Base-by-base conservation (phyloP, 2,113 vertebrate genomes). In the Atractosteus spatula region DNA sequence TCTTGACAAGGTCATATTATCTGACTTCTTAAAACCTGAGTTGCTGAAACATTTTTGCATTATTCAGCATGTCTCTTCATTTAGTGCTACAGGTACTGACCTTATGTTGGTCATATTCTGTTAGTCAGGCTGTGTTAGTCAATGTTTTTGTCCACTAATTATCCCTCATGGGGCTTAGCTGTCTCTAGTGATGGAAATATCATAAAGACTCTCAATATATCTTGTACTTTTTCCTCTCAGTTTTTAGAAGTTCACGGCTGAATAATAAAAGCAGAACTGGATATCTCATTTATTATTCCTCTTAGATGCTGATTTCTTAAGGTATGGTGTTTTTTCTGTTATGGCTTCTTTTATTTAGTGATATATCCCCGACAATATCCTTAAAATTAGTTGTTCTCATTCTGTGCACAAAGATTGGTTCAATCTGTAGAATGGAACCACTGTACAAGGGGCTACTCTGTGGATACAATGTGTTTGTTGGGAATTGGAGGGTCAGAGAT, bases 71-170 rank as follows among this genome's bases (percentile, higher is more conserved):
- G 47, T 51, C 47, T 51, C 47, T 51, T 10, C 47, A 5, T 51
- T 5, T 10, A 45, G 8, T 41, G 55, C 59, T 43, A 8, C 41
- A 42, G 55, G 57, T n/a, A 29, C 42, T 59, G 71, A 67, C 65
- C 71, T 61, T 10, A 17, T 8, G 47, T 41, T 61, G 12, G 55
- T 61, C 3, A 11, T 51, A 11, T 68, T 73, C 12, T 3, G 41
- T 45, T 68, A 68, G 8, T 73, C 42, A 43, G 41, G 55, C 14
- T 43, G 54, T 59, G 41, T 29, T 7, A 7, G 55, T 61, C 10
- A 68, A 10, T 68, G 65, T 17, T 59, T 67, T 47, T 55, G 41
- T n/a, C 17, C 43, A 14, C 64, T 68, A 61, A 73, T 73, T 73
- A 47, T 55, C 41, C 47, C 47, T 73, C 64, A 8, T 42, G 55